Percentiles rank a stretch among this genome's conserved stretches.
phyloP scores from a whole-genome alignment of 2,888 invertebrate genomes.

The Stenurella melanura region DNA sequence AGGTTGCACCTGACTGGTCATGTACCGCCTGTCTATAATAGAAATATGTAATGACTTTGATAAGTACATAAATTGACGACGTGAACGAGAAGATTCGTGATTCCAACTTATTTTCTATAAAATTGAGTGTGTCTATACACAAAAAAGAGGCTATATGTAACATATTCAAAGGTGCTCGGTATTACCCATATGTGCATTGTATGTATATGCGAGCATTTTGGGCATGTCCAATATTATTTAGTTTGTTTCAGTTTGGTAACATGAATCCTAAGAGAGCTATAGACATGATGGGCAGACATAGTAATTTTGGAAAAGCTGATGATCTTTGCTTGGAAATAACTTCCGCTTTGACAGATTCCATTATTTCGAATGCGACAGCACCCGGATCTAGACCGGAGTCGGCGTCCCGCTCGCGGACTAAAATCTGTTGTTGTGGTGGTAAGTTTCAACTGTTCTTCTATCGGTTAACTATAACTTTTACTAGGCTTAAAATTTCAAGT shows the following conservation, averaged over 20 bases:
- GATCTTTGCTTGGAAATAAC: slow-evolving; percentile 67
- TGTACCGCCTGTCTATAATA: no score
- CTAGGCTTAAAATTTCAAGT: no score
- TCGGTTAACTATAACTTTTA: no score
- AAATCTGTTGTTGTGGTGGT: slow-evolving; percentile 41
- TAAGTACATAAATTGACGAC: no score
- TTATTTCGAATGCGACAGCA: slow-evolving; percentile 56
- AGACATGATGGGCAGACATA: slow-evolving; percentile 64
- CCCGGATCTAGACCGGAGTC: slow-evolving; percentile 22
- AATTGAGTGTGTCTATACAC: no score
- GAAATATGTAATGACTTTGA: no score
- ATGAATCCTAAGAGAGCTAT: slow-evolving; percentile 65
- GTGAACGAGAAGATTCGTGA: no score
- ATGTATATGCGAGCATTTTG: not conserved
- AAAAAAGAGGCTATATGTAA: no score
- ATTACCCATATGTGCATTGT: no score
- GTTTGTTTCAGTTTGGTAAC: slow-evolving; percentile 58
- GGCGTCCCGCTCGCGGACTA: slow-evolving; percentile 26
- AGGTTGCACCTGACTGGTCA: no score
- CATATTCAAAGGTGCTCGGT: no score
- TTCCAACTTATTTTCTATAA: no score
- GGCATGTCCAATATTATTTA: slow-evolving; percentile 29
- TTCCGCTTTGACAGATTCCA: slow-evolving; percentile 62
- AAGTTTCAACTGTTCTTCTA: slow-evolving; percentile 19
- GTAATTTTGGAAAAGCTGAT: slow-evolving; percentile 55